Evolutionary conservation across 1,140 invertebrate species (phyloP).

Genomic region (Tetramorium parvispinum): DNA sequence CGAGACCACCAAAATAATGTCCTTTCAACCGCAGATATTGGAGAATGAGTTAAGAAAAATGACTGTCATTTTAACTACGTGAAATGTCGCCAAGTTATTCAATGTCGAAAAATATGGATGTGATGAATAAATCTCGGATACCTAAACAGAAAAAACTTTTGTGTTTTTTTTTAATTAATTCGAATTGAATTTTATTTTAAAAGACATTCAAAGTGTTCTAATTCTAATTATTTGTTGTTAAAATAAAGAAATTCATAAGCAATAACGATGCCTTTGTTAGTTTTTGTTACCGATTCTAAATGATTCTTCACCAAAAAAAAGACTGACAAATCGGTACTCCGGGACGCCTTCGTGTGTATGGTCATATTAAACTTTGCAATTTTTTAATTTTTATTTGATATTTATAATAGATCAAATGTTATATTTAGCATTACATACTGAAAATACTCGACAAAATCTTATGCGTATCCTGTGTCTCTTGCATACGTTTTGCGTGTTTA

Average conservation of each 20-base stretch:
- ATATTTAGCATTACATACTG: background rate
- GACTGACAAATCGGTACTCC: background rate
- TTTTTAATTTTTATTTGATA: background rate
- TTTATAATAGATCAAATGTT: background rate
- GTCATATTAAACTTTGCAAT: background rate
- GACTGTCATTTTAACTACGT: background rate
- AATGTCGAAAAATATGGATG: background rate
- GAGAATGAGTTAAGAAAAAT: background rate
- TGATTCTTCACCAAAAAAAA: background rate
- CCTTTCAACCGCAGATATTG: background rate
- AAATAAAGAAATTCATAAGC: background rate
- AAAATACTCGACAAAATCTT: background rate
- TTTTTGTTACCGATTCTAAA: background rate
- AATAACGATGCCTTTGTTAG: background rate
- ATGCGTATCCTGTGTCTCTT: no score
- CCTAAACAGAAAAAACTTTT: background rate
- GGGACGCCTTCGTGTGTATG: background rate
- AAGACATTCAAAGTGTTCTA: background rate
- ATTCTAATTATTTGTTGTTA: background rate
- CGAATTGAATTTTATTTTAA: background rate
- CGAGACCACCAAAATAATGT: background rate
- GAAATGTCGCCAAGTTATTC: background rate
- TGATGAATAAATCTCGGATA: background rate
- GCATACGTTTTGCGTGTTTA: no score
- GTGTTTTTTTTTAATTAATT: background rate